These are phyloP conservation scores for Smithornis capensis DNA, from an alignment of 2,113 vertebrate species.

Conservation along the genomic window DNA sequence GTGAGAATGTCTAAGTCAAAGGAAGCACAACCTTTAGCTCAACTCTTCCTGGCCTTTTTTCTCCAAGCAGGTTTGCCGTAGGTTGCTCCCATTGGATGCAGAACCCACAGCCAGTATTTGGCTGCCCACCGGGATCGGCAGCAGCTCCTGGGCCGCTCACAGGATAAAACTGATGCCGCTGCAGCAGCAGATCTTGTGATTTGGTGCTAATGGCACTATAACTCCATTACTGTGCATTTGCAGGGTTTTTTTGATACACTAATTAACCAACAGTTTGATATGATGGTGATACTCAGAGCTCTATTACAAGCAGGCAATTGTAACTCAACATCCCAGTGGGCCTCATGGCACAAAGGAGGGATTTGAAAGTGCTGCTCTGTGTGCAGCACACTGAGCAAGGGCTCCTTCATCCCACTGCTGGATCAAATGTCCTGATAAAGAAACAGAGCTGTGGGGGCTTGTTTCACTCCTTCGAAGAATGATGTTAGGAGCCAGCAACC, in stretches of 20 bases:
- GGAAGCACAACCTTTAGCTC: background rate
- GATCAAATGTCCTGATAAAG: background rate
- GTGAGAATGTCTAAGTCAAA: background rate
- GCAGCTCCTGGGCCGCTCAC: background rate
- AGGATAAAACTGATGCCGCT: background rate
- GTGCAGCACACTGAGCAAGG: background rate
- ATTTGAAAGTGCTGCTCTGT: background rate
- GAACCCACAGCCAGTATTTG: background rate
- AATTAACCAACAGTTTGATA: slow-evolving; percentile 3
- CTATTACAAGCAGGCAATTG: background rate
- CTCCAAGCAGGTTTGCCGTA: background rate
- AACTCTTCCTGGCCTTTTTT: background rate
- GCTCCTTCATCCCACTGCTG: background rate
- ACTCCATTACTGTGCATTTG: background rate
- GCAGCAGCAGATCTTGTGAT: background rate
- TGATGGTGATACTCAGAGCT: background rate
- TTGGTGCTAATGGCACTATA: background rate
- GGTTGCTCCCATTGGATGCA: accelerated
- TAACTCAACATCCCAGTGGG: background rate
- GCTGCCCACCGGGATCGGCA: accelerated
- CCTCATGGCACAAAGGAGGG: background rate
- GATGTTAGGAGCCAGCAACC: background rate
- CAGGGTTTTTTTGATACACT: accelerated
- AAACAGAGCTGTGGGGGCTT: background rate
- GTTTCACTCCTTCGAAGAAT: background rate